A percentile compares a stretch with the other conserved stretches of the same genome.
These are phyloP conservation scores for Trachelipus rathkii DNA, from an alignment of 1,140 invertebrate genomes.

Conservation along the genomic window DNA sequence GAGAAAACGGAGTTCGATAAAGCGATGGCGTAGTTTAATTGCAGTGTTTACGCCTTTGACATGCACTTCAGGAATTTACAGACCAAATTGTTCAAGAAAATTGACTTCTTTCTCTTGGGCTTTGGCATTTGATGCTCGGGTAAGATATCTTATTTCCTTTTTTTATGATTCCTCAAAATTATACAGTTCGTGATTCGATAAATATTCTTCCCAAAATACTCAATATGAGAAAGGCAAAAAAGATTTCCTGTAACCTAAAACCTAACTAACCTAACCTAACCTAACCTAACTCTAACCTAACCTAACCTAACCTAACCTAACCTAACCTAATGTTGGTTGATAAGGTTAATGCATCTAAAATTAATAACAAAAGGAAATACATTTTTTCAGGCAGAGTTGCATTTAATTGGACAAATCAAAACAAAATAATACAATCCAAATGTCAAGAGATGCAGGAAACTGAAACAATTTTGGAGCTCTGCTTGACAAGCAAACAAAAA, in stretches of 20 bases:
- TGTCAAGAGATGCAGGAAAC: neutral
- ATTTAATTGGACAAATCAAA: neutral
- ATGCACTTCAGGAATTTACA: neutral
- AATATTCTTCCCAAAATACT: no score
- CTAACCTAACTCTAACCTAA: no score
- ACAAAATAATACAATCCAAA: neutral
- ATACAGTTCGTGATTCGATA: no score
- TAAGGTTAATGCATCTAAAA: no score
- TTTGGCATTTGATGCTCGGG: neutral
- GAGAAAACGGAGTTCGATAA: neutral
- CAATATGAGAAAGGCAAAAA: no score
- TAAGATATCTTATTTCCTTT: neutral
- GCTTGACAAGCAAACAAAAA: neutral
- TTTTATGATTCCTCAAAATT: no score
- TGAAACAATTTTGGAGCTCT: neutral
- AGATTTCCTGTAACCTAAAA: no score
- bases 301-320: no score
- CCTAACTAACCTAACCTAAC: no score
- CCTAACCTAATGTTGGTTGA: no score
- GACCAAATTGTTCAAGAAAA: neutral
- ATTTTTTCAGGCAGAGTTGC: neutral
- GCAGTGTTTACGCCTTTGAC: neutral
- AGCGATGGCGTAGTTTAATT: neutral
- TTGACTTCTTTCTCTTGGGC: neutral
- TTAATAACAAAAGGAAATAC: no score